Evolutionary conservation across 1,140 invertebrate genomes (phyloP).

Genomic region (Neotoxoptera formosana): DNA sequence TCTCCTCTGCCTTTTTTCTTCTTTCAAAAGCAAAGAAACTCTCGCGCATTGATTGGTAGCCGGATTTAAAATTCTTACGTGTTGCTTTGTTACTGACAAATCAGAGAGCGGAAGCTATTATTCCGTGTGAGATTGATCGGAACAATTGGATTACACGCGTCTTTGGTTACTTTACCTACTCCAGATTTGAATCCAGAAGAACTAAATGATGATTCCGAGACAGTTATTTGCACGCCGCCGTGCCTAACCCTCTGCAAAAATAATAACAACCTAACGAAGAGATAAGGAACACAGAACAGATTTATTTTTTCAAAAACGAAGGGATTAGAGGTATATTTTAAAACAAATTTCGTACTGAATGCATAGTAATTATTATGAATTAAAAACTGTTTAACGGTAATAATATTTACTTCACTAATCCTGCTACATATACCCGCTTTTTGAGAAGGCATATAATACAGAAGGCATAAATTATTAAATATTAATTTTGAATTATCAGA

Average conservation of each 20-base stretch:
- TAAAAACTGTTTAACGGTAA: neutral
- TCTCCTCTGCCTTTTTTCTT: neutral
- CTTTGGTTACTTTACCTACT: conserved; percentile 14
- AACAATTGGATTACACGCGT: conserved; percentile 37
- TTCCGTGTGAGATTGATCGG: conserved; percentile 36
- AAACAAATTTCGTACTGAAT: neutral
- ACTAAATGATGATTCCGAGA: neutral
- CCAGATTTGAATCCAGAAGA: neutral
- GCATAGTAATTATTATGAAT: neutral
- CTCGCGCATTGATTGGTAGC: neutral
- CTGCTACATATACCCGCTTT: neutral
- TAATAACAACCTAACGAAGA: neutral
- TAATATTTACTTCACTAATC: neutral
- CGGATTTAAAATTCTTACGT: conserved; percentile 21
- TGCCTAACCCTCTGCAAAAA: neutral
- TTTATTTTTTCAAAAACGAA: neutral
- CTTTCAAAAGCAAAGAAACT: neutral
- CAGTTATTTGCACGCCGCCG: neutral
- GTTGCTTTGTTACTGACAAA: conserved; percentile 37
- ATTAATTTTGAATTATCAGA: neutral
- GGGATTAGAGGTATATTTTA: neutral
- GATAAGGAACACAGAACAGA: neutral
- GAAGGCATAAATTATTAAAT: neutral
- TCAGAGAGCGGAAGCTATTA: conserved; percentile 24
- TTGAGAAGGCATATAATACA: neutral